A percentile compares a stretch with the other conserved stretches of the same genome.
These are phyloP conservation scores for Polyommatus iphigenia DNA, from an alignment of 2,888 invertebrate genomes.

Conservation along the genomic window DNA sequence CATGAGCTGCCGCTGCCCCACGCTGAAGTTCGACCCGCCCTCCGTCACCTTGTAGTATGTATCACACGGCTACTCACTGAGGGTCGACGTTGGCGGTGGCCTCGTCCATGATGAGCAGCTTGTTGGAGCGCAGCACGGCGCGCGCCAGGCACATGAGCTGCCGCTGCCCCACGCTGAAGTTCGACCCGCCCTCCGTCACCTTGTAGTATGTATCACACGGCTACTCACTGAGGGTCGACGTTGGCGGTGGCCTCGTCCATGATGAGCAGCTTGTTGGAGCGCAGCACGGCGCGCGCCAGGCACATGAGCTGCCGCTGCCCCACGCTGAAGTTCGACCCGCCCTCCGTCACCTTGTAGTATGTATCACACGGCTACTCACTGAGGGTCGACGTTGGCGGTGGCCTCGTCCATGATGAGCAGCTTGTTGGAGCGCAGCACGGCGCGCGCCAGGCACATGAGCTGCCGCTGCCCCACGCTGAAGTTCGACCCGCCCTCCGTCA, in stretches of 20 bases:
- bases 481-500: constrained; percentile 87
- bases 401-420: constrained; percentile 94
- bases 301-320: too few relatives aligned
- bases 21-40: constrained; percentile 90
- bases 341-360: too few relatives aligned
- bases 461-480: constrained; percentile 96
- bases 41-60: constrained; percentile 83
- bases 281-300: too few relatives aligned
- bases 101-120: constrained; percentile 93
- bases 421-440: constrained; percentile 90
- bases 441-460: constrained; percentile 92
- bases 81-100: constrained; percentile 79
- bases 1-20: constrained; percentile 94
- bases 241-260: constrained; percentile 97
- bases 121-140: constrained; percentile 89
- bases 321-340: constrained; percentile 76
- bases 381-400: constrained; percentile 95
- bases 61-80: constrained; percentile 71
- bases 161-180: constrained; percentile 77
- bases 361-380: constrained; percentile 58
- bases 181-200: constrained; percentile 48
- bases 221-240: constrained; percentile 88
- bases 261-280: constrained; percentile 58
- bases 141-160: constrained; percentile 86
- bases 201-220: too few relatives aligned